These are phyloP conservation scores for Erebia epiphron DNA, from an alignment of 2,888 invertebrate species.

Conservation along the genomic window DNA sequence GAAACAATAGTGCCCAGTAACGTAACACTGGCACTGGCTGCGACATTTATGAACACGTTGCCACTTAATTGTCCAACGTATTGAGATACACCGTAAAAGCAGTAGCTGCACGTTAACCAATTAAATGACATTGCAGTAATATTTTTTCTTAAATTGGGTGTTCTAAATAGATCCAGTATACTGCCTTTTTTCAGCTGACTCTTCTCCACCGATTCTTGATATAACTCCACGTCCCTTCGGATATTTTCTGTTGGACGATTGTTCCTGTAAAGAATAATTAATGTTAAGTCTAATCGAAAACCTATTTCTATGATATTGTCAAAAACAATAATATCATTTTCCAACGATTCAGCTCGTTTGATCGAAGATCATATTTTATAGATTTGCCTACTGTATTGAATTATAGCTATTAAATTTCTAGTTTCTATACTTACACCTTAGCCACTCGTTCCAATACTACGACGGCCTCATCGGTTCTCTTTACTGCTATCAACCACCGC, in stretches of 20 bases:
- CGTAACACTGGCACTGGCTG: slow-evolving; percentile 87
- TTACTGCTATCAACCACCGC: slow-evolving; percentile 89
- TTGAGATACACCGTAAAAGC: slow-evolving; percentile 91
- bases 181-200: slow-evolving; percentile 75
- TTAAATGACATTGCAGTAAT: slow-evolving; percentile 88
- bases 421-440: slow-evolving; percentile 61
- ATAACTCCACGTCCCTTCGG: slow-evolving; percentile 63
- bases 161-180: slow-evolving; percentile 86
- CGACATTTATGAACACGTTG: slow-evolving; percentile 91
- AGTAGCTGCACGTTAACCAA: slow-evolving; percentile 91
- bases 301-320: background rate
- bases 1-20: slow-evolving; percentile 83
- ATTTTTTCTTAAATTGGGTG: slow-evolving; percentile 87
- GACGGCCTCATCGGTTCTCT: slow-evolving; percentile 85
- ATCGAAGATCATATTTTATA: too few species aligned
- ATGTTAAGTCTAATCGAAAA: background rate
- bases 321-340: background rate
- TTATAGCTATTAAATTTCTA: too few species aligned
- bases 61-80: slow-evolving; percentile 91
- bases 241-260: slow-evolving; percentile 74
- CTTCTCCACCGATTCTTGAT: slow-evolving; percentile 57
- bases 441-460: slow-evolving; percentile 86
- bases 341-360: too few species aligned
- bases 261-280: slow-evolving; percentile 64
- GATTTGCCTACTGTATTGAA: too few species aligned